Base-by-base conservation (phyloP, 2,113 vertebrate species). In the Sinosuthora webbiana region DNA sequence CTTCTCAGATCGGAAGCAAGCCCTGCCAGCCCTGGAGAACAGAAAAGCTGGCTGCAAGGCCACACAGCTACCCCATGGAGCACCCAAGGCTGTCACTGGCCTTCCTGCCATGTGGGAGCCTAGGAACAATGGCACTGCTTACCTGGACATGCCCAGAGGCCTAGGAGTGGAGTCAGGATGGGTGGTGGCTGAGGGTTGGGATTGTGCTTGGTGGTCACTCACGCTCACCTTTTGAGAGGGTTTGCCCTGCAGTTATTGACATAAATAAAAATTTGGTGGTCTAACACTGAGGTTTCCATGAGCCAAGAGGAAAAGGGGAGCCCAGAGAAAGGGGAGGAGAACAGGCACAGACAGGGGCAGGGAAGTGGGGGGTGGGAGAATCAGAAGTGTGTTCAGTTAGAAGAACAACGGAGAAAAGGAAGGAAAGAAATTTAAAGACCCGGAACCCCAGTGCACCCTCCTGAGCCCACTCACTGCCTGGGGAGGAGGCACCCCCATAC, bases 181-280 rank as follows among this genome's bases (percentile, higher is more conserved):
- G 95, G 91, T 78, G 97, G 89, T 91, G 93, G 80, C 95, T 83
- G 93, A 96, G 96, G 97, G 97, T 98, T 87, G 97, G 96, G 97
- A 97, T 70, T 92, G 97, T 92, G 97, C 80, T 49, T 71, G 95
- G 97, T 80, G 95, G 95, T 99, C 98, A 98, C 90, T 99, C 98
- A 96, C 76, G 98, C 96, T 98, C 98, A 68, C 98, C 98, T 97
- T 99, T 98, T 93, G 95, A 67, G 94, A 98, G 98, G 83, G 98
- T 98, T 95, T 98, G 98, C 98, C 99, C 99, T 99, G 99, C 98
- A 99, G 99, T 99, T 98, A 99, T 99, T 83, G 99, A 99, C 98
- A 99, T 98, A 99, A 99, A 99, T 98, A 99, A 99, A 99, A 99
- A 99, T 99, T 99, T 99, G 98, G 99, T 99, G 98, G 99, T 99